These are phyloP conservation scores for Ophraella communa DNA, from an alignment of 2,888 invertebrate species.

Conservation along the genomic window DNA sequence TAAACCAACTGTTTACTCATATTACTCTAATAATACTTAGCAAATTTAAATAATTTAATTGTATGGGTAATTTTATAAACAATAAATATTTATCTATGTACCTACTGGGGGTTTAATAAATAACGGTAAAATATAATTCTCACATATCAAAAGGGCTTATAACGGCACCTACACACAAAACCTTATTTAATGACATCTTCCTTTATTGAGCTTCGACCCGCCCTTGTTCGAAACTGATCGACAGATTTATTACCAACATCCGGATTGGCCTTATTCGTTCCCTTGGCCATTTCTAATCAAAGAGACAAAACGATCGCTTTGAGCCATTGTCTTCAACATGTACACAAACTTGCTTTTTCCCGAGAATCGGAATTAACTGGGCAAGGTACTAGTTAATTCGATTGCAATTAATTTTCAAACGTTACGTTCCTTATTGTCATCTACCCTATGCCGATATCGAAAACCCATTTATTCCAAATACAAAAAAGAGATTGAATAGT, in stretches of 20 bases:
- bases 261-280: constrained; percentile 20
- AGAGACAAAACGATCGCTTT: constrained; percentile 7
- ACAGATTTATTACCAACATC: constrained; percentile 19
- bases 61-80: no score
- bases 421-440: not conserved
- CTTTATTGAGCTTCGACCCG: not conserved
- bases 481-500: no score
- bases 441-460: not conserved
- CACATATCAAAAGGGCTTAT: not conserved
- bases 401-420: not conserved
- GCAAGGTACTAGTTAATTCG: not conserved
- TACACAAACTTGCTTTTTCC: not conserved
- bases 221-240: constrained; percentile 3
- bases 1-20: constrained; percentile 26
- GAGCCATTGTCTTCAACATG: constrained; percentile 1
- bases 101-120: no score
- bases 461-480: no score
- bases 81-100: no score
- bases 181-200: not conserved
- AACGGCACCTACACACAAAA: not conserved
- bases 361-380: not conserved
- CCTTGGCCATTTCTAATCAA: constrained; percentile 13
- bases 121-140: not conserved
- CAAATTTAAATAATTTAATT: no score
- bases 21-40: no score